Evolutionary conservation across 2,113 vertebrate genomes (phyloP).

Genomic region (Oryzias celebensis): DNA sequence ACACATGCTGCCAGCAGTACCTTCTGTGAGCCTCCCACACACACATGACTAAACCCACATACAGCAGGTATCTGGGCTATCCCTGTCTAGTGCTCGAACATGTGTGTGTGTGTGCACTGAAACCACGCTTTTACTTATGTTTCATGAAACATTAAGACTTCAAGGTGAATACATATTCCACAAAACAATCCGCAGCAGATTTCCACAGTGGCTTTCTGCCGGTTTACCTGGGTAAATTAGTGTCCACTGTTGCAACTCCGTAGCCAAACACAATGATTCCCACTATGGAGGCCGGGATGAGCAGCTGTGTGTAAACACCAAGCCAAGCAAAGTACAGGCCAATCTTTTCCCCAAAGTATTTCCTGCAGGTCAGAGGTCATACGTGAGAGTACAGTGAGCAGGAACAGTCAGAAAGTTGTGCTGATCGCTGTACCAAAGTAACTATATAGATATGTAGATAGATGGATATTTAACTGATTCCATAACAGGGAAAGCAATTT

Average conservation of each 20-base stretch:
- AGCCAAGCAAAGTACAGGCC: slow-evolving; percentile 98
- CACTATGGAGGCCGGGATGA: slow-evolving; percentile 90
- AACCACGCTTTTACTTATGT: not conserved
- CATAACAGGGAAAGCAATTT: too few relatives aligned
- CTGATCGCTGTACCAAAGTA: not conserved
- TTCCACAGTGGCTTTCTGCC: not conserved
- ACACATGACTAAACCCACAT: slow-evolving; percentile 48
- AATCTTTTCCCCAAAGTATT: slow-evolving; percentile 99
- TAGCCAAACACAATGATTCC: slow-evolving; percentile 97
- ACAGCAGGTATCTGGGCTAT: slow-evolving; percentile 61
- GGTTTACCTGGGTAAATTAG: slow-evolving; percentile 90
- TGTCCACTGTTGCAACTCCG: slow-evolving; percentile 90
- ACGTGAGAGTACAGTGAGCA: not conserved
- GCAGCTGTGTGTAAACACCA: slow-evolving; percentile 93
- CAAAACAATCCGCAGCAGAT: not conserved
- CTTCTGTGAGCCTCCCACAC: slow-evolving; percentile 64
- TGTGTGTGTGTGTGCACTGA: slow-evolving; percentile 1
- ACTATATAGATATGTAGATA: too few relatives aligned
- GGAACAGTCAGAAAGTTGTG: not conserved
- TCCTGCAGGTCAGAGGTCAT: slow-evolving; percentile 78
- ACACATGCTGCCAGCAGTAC: slow-evolving; percentile 31
- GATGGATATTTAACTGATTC: too few relatives aligned
- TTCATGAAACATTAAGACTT: not conserved
- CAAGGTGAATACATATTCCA: not conserved
- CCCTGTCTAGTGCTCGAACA: slow-evolving; percentile 39